Base-by-base conservation (phyloP, 2,797 vertebrate species). In the Falco biarmicus region DNA sequence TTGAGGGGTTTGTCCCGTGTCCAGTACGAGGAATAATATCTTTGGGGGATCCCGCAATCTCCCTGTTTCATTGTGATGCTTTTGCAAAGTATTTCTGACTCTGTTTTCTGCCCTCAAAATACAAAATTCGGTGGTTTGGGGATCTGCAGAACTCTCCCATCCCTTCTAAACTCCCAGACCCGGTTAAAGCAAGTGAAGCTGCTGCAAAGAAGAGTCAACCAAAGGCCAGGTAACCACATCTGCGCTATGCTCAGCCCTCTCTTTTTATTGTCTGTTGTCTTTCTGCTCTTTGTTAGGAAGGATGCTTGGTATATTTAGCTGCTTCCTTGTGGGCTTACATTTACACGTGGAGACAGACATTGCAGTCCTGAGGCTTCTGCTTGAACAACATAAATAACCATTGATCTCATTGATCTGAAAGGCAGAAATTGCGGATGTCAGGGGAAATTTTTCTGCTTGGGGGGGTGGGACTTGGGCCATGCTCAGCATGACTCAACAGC, bases 161-260 rank as follows among this genome's bases (percentile, higher is more conserved):
- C 97, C 99, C 99, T 88, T 84, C 98, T 90, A 99, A 99, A 96
- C 99, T 99, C 94, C 99, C 99, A 69, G 99, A 99, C 92, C 99
- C 99, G 9, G 98, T 99, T 95, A 99, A 98, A 99, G 99, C 99
- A 56, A 99, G 99, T 84, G 99, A 99, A 97, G 99, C 99, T 84
- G 98, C 99, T 97, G 99, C 99, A 93, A 99, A 99, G 98, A 99
- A 99, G 98, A 99, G 98, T 96, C 99, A 99, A 93, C 99, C 98
- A 91, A 99, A 99, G 98, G 98, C 99, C 98, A 99, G 99, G 99
- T 99, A 95, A 98, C 97, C 54, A 17, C 37, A 31, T 22, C 34
- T 61, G 64, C 61, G 7, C 73, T 57, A 13, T 37, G 15, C 54
- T 73, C 37, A 41, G 45, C 45, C 17, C 25, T 69, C 48, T 53